These are phyloP conservation scores for Zootermopsis nevadensis DNA, from an alignment of 2,888 invertebrate species.

Conservation along the genomic window DNA sequence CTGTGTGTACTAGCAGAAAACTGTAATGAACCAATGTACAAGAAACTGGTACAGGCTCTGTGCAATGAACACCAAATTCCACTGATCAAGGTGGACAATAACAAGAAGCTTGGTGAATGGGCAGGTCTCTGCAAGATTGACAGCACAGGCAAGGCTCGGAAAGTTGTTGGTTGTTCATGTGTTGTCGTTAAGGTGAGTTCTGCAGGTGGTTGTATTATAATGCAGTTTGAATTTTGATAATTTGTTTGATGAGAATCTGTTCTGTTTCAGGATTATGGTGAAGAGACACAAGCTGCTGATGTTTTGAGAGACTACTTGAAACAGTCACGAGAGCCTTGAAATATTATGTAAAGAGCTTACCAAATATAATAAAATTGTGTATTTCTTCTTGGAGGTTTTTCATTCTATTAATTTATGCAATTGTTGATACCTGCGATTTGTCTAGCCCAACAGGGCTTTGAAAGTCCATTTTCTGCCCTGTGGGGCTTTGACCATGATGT, in stretches of 20 bases:
- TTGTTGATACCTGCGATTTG: too few relatives aligned
- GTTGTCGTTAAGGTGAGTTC: constrained; percentile 90
- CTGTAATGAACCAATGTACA: constrained; percentile 98
- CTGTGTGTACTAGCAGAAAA: constrained; percentile 97
- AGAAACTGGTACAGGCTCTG: constrained; percentile 95
- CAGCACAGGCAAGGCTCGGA: constrained; percentile 98
- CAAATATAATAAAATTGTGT: constrained; percentile 9
- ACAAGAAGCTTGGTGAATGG: constrained; percentile 99
- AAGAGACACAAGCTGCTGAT: constrained; percentile 95
- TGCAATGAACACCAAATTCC: constrained; percentile 99
- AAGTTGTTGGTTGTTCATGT: constrained; percentile 98
- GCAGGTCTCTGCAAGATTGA: constrained; percentile 99
- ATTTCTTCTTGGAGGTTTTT: not conserved
- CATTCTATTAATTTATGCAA: too few relatives aligned
- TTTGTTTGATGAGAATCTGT: not conserved
- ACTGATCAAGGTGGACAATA: constrained; percentile 94
- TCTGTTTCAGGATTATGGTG: constrained; percentile 89
- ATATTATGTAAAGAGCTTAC: constrained; percentile 51
- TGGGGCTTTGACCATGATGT: too few relatives aligned
- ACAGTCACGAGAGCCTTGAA: constrained; percentile 56
- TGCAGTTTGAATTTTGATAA: not conserved
- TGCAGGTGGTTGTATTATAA: not conserved
- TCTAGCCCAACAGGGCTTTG: too few relatives aligned
- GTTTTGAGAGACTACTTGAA: constrained; percentile 95
- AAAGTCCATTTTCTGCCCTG: too few relatives aligned